Evolutionary conservation across 2,797 vertebrate genomes (phyloP).

Genomic region (Chelon labrosus): DNA sequence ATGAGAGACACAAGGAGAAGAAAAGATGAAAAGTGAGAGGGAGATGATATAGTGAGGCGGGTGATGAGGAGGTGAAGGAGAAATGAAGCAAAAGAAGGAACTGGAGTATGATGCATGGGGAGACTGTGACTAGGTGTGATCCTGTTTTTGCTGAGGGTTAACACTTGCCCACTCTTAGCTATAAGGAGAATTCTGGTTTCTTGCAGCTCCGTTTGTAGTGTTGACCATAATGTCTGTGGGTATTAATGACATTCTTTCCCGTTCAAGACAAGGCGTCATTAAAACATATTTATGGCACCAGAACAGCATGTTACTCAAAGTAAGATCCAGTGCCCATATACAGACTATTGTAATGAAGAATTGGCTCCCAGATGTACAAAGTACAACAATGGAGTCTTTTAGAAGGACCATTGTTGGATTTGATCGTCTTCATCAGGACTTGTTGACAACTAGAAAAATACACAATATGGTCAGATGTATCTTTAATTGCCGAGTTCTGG

Average conservation of each 20-base stretch:
- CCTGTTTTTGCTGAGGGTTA: not conserved
- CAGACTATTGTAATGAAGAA: not conserved
- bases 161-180: conserved; percentile 2
- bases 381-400: too few relatives aligned
- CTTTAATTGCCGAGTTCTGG: too few relatives aligned
- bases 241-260: conserved; percentile 1
- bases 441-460: too few relatives aligned
- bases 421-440: too few relatives aligned
- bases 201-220: not conserved
- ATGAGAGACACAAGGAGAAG: conserved; percentile 46
- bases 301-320: not conserved
- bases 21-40: conserved; percentile 46
- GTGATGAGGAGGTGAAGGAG: conserved; percentile 52
- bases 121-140: conserved; percentile 24
- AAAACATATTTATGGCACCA: not conserved
- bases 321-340: not conserved
- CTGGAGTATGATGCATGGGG: not conserved
- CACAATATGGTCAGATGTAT: too few relatives aligned
- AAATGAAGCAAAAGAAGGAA: conserved; percentile 22
- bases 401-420: too few relatives aligned
- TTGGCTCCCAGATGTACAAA: not conserved
- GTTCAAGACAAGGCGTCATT: not conserved
- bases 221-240: not conserved
- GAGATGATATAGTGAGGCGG: conserved; percentile 44
- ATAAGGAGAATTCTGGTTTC: conserved; percentile 13